A percentile compares a stretch with the other conserved stretches of the same genome.
Conservation (phyloP, 2,888 invertebrate genomes). For the Rhamnusium bicolor region DNA sequence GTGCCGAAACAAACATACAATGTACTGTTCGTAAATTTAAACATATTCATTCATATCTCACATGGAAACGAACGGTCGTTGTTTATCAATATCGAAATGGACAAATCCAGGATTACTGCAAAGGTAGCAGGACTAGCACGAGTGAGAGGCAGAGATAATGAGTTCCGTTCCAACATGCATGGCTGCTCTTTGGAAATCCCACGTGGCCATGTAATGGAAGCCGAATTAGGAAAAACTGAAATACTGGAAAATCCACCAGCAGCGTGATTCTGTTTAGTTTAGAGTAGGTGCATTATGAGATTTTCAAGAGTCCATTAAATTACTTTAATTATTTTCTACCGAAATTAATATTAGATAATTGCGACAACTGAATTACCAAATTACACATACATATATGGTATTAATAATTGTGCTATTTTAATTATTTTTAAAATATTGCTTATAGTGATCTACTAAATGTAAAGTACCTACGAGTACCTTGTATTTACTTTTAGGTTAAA, state of each 20-base stretch:
- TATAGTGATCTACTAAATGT: too few relatives aligned
- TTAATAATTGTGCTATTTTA: too few relatives aligned
- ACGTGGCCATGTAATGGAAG: not conserved
- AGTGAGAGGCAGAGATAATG: constrained; percentile 22
- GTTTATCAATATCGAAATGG: not conserved
- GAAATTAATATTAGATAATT: not conserved
- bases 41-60: not conserved
- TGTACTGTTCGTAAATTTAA: not conserved
- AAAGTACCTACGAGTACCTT: too few relatives aligned
- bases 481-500: too few relatives aligned
- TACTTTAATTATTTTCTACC: not conserved
- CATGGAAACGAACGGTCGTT: not conserved
- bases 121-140: constrained; percentile 1
- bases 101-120: not conserved
- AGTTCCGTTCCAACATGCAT: not conserved
- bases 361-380: not conserved
- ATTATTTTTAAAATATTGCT: too few relatives aligned
- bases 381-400: not conserved
- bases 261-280: not conserved
- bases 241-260: not conserved
- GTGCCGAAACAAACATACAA: not conserved
- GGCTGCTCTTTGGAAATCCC: not conserved
- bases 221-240: not conserved
- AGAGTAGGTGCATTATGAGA: not conserved
- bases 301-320: not conserved